These are phyloP conservation scores for Chaitophorus viminalis DNA, from an alignment of 2,888 invertebrate genomes.

Conservation along the genomic window DNA sequence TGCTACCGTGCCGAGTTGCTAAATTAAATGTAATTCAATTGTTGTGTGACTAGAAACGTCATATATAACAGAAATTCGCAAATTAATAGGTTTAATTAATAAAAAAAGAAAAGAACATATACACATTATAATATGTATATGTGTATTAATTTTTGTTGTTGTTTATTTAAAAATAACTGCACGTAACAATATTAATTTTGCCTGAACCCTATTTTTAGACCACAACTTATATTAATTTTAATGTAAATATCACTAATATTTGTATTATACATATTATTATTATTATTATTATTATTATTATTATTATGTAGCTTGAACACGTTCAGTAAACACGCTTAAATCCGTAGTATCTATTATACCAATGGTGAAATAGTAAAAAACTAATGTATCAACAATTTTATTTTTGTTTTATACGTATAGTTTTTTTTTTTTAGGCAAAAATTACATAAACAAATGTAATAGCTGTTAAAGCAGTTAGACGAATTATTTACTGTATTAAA, in stretches of 20 bases:
- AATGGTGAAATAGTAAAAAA: constrained; percentile 42
- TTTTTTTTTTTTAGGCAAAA: constrained; percentile 29
- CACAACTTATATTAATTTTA: constrained; percentile 32
- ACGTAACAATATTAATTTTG: constrained; percentile 58
- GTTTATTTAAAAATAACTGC: constrained; percentile 53
- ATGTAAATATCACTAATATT: constrained; percentile 53
- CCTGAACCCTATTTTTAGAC: constrained; percentile 57
- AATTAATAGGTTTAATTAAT: constrained; percentile 29
- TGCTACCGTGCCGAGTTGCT: constrained; percentile 61
- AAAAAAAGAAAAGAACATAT: constrained; percentile 13
- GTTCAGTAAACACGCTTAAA: constrained; percentile 45
- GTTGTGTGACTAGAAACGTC: constrained; percentile 36
- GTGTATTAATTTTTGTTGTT: constrained; percentile 34
- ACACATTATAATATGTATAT: constrained; percentile 36
- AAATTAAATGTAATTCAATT: constrained; percentile 39
- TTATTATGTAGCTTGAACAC: constrained; percentile 54
- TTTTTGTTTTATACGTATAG: not conserved
- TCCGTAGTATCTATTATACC: constrained; percentile 35
- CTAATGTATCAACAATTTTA: constrained; percentile 26
- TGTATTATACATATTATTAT: constrained; percentile 40
- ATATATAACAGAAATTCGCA: constrained; percentile 44
- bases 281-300: constrained; percentile 30
- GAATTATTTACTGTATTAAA: not conserved
- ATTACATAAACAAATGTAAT: constrained; percentile 4
- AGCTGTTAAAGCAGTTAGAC: constrained; percentile 25